phyloP scores from a whole-genome alignment of 2,113 vertebrate species.

The Tachysurus vachellii region DNA sequence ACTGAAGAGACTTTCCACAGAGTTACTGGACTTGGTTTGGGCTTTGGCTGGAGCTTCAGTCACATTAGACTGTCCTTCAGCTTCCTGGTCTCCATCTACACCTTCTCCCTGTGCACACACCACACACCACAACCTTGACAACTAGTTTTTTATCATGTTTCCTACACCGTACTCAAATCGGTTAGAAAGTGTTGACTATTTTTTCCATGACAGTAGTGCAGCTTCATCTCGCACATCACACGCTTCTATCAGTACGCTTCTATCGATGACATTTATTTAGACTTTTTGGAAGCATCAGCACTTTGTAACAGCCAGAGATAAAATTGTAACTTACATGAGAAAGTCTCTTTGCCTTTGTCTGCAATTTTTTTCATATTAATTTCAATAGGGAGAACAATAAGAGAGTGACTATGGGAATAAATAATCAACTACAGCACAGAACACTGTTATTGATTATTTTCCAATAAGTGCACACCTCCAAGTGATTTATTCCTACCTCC shows the following conservation, averaged over 20 bases:
- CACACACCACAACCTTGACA: not conserved
- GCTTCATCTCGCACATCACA: not conserved
- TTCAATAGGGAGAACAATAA: not conserved
- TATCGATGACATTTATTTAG: not conserved
- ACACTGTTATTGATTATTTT: not conserved
- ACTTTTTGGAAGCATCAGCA: not conserved
- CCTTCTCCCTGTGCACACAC: slow-evolving; percentile 71
- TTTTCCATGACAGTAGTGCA: not conserved
- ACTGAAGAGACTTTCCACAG: slow-evolving; percentile 88
- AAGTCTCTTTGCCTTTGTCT: not conserved
- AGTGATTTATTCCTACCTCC: not conserved
- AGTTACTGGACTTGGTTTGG: slow-evolving; percentile 75
- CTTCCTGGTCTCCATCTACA: slow-evolving; percentile 61
- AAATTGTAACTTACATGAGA: not conserved
- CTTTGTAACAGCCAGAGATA: not conserved
- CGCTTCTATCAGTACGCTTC: not conserved
- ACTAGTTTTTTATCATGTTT: slow-evolving; percentile 43
- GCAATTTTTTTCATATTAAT: not conserved
- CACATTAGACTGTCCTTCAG: slow-evolving; percentile 63
- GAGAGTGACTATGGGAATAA: not conserved
- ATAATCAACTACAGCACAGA: not conserved
- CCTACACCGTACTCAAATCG: slow-evolving; percentile 19
- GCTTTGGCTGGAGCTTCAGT: slow-evolving; percentile 64
- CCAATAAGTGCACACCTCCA: not conserved
- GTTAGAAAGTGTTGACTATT: not conserved